Conservation (phyloP, 2,113 vertebrate species). For the Malurus alboscapulatus region DNA sequence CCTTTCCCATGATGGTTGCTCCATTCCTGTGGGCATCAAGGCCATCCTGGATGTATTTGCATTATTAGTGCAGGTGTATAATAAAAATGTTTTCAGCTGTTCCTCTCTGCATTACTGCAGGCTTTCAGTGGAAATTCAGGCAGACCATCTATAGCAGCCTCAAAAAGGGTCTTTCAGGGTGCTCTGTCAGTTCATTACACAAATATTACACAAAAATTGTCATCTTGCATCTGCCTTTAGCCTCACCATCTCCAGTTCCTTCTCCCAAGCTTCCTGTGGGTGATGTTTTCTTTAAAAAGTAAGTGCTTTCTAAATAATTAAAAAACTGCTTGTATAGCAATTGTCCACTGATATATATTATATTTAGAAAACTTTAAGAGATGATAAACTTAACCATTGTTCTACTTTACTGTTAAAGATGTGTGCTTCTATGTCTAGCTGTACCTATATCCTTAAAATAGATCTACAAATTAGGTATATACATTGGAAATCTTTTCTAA, state of each 20-base stretch:
- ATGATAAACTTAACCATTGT: background rate
- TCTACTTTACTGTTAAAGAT: background rate
- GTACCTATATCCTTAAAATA: background rate
- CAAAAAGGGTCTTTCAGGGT: background rate
- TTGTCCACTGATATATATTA: background rate
- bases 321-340: rapidly evolving
- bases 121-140: background rate
- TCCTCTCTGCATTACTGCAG: background rate
- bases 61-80: background rate
- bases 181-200: background rate
- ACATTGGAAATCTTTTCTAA: background rate
- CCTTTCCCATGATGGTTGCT: background rate
- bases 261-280: rapidly evolving
- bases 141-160: rapidly evolving
- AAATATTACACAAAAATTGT: background rate
- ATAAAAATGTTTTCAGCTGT: background rate
- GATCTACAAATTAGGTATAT: background rate
- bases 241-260: background rate
- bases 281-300: background rate
- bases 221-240: background rate
- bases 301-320: rapidly evolving
- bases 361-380: background rate
- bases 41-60: background rate
- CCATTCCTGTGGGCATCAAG: background rate
- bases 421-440: background rate